Evolutionary conservation across 2,113 vertebrate species (phyloP).

Genomic region (Pholis gunnellus): DNA sequence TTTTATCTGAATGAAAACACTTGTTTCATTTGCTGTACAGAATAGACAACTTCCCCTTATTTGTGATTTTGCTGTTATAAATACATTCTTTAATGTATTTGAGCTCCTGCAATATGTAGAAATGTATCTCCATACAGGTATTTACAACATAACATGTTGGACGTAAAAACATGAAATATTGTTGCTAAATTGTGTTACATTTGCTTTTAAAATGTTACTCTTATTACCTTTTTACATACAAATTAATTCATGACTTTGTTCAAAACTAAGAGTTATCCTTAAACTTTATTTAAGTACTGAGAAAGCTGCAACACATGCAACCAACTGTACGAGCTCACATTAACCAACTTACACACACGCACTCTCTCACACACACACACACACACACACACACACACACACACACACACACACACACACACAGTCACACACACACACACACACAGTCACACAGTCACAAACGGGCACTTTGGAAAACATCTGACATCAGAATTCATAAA

Average conservation of each 20-base stretch:
- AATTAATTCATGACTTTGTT: not conserved
- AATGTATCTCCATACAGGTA: not conserved
- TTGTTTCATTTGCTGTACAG: not conserved
- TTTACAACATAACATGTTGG: not conserved
- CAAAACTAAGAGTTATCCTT: not conserved
- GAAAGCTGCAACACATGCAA: conserved; percentile 24
- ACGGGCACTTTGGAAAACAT: conserved; percentile 76
- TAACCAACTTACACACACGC: conserved; percentile 7
- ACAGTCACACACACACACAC: not conserved
- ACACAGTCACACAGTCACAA: conserved; percentile 3
- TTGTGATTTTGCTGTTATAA: conserved; percentile 12
- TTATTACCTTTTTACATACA: not conserved
- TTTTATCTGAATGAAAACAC: conserved; percentile 41
- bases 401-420: conserved; percentile 23
- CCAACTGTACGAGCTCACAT: conserved; percentile 14
- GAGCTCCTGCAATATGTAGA: not conserved
- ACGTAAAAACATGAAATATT: not conserved
- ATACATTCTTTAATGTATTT: not conserved
- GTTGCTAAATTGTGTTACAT: not conserved
- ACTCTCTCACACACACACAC: conserved; percentile 19
- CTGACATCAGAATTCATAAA: conserved; percentile 81
- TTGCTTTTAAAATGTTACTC: not conserved
- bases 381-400: conserved; percentile 10
- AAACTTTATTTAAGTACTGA: conserved; percentile 8
- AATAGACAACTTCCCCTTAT: conserved; percentile 1